Percentiles rank a stretch among this genome's conserved stretches.
These are phyloP conservation scores for Trypoxylus dichotomus DNA, from an alignment of 1,140 invertebrate species.

Conservation along the genomic window DNA sequence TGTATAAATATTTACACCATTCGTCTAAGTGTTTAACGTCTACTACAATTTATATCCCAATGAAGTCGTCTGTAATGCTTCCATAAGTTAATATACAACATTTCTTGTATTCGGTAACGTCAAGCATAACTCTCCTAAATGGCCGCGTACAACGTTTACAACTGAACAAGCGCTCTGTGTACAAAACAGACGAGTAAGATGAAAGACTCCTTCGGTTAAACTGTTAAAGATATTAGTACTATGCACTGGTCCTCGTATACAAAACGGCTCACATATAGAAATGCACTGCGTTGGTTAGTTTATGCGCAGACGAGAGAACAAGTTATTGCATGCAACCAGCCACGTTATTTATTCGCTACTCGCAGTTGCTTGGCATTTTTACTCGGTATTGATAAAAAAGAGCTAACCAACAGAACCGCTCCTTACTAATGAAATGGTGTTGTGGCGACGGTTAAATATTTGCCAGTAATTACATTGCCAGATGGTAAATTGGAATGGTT, in stretches of 20 bases:
- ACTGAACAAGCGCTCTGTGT: slow-evolving; percentile 1
- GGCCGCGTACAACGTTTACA: neutral
- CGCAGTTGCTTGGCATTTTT: neutral
- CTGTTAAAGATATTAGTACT: neutral
- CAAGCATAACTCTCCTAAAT: neutral
- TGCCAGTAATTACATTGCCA: neutral
- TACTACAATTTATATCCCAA: slow-evolving; percentile 3
- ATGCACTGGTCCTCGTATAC: neutral
- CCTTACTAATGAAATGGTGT: neutral
- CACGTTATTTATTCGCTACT: neutral
- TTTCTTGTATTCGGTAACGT: neutral
- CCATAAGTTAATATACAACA: slow-evolving; percentile 1
- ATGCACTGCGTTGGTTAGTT: neutral
- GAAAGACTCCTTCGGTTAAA: slow-evolving; percentile 2
- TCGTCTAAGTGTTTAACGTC: slow-evolving; percentile 2
- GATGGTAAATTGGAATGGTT: neutral
- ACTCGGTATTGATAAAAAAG: neutral
- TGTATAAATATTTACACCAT: neutral
- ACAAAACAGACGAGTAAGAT: slow-evolving; percentile 2
- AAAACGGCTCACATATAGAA: neutral
- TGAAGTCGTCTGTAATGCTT: slow-evolving; percentile 1
- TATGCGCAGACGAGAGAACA: neutral
- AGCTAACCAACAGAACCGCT: neutral
- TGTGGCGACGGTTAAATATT: neutral
- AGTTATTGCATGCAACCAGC: neutral